Base-by-base conservation (phyloP, 2,113 vertebrate genomes). In the Terrapene triunguis region DNA sequence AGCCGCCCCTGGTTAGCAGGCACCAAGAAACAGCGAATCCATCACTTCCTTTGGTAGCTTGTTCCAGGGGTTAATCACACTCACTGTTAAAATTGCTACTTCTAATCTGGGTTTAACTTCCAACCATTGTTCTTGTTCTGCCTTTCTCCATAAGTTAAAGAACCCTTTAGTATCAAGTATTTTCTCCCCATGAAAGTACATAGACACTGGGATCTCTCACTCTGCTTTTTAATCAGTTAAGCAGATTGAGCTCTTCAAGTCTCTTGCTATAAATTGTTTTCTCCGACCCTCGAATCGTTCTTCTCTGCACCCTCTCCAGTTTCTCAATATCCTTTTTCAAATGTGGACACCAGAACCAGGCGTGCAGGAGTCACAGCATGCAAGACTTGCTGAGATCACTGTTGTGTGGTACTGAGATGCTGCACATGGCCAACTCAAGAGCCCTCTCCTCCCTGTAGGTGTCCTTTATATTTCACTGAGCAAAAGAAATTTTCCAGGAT, bases 401-500 rank as follows among this genome's bases (percentile, higher is more conserved):
- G 65, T 72, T 21, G 16, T 42, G n/a, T 38, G n/a, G n/a, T 35
- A 38, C 19, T 72, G 65, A 72, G n/a, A 72, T 22, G 9, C 29
- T 50, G 17, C 53, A 47, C 44, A 50, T 13, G n/a, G 8, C 62
- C 59, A 48, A 3, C 50, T 50, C 1, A 1, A 80, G 32, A 76
- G 11, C 72, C 69, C 78, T 57, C 80, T 22, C 1, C 72, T 81
- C 65, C 57, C 42, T 88, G 86, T 76, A 85, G 87, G 50, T n/a
- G 55, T 0, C 0, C 4, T 32, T 89, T 44, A 3, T 62, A 14
- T 3, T 14, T 80, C 22, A 38, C 27, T 89, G 55, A 88, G 82
- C 89, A 72, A 82, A 82, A 80, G 82, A 89, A 88, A 35, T 94
- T 93, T 95, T 97, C 94, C 96, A 95, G 95, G 92, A 95, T 93